These are phyloP conservation scores for Cuculus canorus DNA, from an alignment of 2,797 vertebrate species.

Conservation along the genomic window DNA sequence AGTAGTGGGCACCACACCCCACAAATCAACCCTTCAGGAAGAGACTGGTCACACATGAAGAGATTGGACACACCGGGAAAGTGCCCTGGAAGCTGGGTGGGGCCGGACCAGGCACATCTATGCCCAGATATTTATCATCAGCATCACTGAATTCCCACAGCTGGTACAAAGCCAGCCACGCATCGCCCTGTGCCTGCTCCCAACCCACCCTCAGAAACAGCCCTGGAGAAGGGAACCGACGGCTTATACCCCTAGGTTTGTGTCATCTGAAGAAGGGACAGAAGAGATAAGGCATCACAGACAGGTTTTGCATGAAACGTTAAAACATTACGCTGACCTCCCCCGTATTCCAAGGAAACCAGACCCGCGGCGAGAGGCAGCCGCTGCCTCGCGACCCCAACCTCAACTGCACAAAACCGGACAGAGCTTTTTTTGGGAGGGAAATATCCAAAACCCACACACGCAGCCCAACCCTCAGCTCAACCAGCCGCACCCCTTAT, in stretches of 20 bases:
- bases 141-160: not conserved
- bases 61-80: not conserved
- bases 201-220: not conserved
- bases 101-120: slow-evolving; percentile 51
- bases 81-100: slow-evolving; percentile 68
- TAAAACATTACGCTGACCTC: too few species aligned
- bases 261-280: accelerated
- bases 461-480: too few species aligned
- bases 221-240: not conserved
- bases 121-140: not conserved
- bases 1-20: not conserved
- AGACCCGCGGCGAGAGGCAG: not conserved
- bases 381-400: not conserved
- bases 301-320: not conserved
- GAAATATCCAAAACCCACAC: too few species aligned
- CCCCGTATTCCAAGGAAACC: too few species aligned
- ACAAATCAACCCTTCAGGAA: not conserved
- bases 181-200: accelerated
- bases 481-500: too few species aligned
- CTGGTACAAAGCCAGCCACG: accelerated
- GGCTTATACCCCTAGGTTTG: not conserved
- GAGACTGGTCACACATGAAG: not conserved
- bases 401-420: not conserved
- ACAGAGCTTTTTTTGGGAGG: not conserved
- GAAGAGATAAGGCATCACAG: not conserved